A percentile compares a stretch with the other conserved stretches of the same genome.
Evolutionary conservation across 2,113 vertebrate genomes (phyloP).

Genomic region (Sylvicapra grimmia): DNA sequence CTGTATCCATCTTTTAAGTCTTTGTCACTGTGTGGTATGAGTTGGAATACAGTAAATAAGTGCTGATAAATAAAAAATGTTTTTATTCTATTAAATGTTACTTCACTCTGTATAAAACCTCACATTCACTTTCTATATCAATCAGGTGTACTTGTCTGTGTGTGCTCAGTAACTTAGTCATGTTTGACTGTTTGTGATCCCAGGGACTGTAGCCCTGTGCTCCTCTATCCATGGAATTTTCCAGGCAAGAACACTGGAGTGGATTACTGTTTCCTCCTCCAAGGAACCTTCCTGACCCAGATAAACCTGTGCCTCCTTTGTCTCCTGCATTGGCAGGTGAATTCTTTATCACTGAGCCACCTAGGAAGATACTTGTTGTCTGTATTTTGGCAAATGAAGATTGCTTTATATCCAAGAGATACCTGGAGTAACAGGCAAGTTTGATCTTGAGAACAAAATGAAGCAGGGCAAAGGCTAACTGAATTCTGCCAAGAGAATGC

Average conservation of each 20-base stretch:
- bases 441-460: background rate
- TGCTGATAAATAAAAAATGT: background rate
- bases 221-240: background rate
- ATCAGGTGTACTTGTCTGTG: background rate
- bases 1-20: background rate
- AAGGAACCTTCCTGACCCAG: background rate
- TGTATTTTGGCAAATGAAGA: background rate
- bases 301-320: background rate
- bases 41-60: background rate
- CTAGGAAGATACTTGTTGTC: background rate
- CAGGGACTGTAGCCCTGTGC: background rate
- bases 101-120: background rate
- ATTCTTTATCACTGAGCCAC: background rate
- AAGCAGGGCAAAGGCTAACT: background rate
- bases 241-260: background rate
- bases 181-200: background rate
- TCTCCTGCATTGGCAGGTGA: background rate
- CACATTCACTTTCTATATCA: background rate
- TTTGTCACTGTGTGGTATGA: background rate
- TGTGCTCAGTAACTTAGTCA: background rate
- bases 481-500: background rate
- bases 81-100: background rate
- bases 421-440: background rate
- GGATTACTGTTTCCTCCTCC: background rate
- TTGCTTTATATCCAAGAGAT: background rate